Conservation (phyloP, 1,140 invertebrate species). For the Drosophila elegans region DNA sequence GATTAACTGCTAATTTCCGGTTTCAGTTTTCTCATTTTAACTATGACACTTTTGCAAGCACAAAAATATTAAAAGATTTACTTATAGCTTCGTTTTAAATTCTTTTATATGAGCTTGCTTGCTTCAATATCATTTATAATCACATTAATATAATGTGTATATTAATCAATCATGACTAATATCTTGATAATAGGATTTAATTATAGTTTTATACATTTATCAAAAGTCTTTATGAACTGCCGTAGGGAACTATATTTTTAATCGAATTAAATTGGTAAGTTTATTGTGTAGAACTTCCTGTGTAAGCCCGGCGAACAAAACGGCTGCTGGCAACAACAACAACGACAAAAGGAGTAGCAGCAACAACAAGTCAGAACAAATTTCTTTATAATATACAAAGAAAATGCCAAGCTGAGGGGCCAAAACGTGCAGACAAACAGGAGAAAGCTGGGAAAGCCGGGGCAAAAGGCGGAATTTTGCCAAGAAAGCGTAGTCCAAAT, state of each 20-base stretch:
- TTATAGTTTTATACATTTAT: not conserved
- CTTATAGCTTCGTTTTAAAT: too few relatives aligned
- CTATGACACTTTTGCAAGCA: too few relatives aligned
- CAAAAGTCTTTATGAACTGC: not conserved
- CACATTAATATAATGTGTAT: too few relatives aligned
- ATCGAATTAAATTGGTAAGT: not conserved
- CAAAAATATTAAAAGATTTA: too few relatives aligned
- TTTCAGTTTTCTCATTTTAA: not conserved
- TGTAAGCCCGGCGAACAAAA: conserved; percentile 23
- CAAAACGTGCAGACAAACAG: conserved; percentile 32
- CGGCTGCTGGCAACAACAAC: conserved; percentile 29
- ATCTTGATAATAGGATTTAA: too few relatives aligned
- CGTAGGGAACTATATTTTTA: not conserved
- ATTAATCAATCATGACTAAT: too few relatives aligned
- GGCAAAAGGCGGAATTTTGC: conserved; percentile 10
- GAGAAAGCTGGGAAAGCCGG: not conserved
- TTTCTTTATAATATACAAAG: conserved; percentile 83
- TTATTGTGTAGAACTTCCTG: conserved; percentile 10
- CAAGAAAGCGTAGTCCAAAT: conserved; percentile 57
- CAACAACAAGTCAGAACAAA: conserved; percentile 54
- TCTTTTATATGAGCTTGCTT: too few relatives aligned
- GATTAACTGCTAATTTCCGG: not conserved
- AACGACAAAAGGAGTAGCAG: conserved; percentile 32
- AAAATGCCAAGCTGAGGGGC: conserved; percentile 70
- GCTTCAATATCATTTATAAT: too few relatives aligned